These are phyloP conservation scores for Leptocoma aspasia DNA, from an alignment of 2,113 vertebrate genomes.

Conservation along the genomic window DNA sequence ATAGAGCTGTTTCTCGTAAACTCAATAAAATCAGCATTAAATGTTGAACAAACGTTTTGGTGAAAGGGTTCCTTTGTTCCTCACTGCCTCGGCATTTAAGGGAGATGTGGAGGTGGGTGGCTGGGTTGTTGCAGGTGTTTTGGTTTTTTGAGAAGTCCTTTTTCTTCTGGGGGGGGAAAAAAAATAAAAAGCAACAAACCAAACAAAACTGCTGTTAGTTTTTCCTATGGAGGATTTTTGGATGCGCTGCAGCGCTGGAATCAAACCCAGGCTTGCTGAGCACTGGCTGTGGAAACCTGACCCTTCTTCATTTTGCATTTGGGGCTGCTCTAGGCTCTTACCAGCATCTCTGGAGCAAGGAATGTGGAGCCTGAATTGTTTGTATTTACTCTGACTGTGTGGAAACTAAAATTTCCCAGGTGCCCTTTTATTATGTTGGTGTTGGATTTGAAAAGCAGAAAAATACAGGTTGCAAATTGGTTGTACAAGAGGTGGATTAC, in stretches of 20 bases:
- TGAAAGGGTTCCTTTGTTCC: slow-evolving; percentile 47
- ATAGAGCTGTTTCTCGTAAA: background rate
- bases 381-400: background rate
- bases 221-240: background rate
- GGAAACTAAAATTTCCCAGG: background rate
- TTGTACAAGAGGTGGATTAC: background rate
- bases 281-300: background rate
- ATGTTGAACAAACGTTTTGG: background rate
- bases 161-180: background rate
- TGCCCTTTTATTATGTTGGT: background rate
- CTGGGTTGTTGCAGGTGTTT: slow-evolving; percentile 35
- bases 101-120: background rate
- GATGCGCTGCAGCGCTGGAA: rapidly evolving
- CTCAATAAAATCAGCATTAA: background rate
- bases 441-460: background rate
- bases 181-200: background rate
- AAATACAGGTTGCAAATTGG: background rate
- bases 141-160: background rate
- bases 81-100: background rate
- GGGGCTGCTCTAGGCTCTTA: background rate
- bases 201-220: background rate
- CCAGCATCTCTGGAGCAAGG: background rate
- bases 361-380: background rate
- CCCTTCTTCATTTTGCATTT: background rate
- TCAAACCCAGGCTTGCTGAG: background rate